phyloP scores from a whole-genome alignment of 2,888 invertebrate genomes.

The Autographa pulchrina region DNA sequence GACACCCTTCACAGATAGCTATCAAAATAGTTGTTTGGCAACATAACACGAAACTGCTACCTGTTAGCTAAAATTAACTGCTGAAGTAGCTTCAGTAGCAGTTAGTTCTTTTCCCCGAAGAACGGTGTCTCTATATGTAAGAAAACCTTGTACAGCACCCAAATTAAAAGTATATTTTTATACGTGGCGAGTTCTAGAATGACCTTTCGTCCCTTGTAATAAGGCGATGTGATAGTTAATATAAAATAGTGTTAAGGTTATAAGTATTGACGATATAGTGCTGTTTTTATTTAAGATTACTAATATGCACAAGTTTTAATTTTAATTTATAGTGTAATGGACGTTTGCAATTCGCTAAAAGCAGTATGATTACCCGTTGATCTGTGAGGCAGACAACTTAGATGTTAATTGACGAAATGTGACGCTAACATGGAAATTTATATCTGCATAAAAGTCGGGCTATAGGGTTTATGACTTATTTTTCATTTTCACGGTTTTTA shows the following conservation, averaged over 20 bases:
- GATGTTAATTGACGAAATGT: background rate
- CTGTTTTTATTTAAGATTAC: constrained; percentile 40
- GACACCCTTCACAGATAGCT: constrained; percentile 42
- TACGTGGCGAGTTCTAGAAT: constrained; percentile 74
- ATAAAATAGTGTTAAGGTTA: constrained; percentile 51
- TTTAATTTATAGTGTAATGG: constrained; percentile 25
- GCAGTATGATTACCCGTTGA: background rate
- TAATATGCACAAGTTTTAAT: constrained; percentile 58
- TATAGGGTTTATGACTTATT: no score
- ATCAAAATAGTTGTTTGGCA: constrained; percentile 12
- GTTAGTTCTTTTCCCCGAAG: background rate
- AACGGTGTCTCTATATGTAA: constrained; percentile 65
- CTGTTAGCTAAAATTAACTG: background rate
- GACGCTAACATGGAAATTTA: background rate
- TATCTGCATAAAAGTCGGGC: no score
- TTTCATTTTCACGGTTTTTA: no score
- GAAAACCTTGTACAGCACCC: constrained; percentile 69
- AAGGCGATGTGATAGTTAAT: constrained; percentile 45
- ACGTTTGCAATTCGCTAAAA: constrained; percentile 1
- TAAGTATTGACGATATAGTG: constrained; percentile 50
- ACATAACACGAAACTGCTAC: background rate
- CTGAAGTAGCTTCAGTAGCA: background rate
- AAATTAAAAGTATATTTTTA: constrained; percentile 70
- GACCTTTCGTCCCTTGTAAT: constrained; percentile 23
- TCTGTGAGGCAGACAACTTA: background rate